A percentile compares a stretch with the other conserved stretches of the same genome.
phyloP scores from a whole-genome alignment of 2,113 vertebrate genomes.

The Gallinago media region DNA sequence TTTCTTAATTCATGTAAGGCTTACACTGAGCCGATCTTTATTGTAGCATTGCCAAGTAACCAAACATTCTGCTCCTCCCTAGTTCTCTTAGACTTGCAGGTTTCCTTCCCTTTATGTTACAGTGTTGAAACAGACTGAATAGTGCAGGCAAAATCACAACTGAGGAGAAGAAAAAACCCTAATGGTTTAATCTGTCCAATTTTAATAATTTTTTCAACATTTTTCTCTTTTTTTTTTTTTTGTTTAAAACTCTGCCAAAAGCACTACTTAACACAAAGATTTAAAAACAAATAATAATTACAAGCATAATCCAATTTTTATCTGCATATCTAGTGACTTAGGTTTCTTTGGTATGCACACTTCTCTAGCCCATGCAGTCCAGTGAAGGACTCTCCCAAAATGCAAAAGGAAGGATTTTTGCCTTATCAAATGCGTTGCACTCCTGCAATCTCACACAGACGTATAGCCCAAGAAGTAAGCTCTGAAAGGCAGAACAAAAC shows the following conservation, averaged over 20 bases:
- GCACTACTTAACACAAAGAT: slow-evolving; percentile 11
- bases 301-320: slow-evolving; percentile 13
- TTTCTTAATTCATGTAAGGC: background rate
- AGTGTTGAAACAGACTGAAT: background rate
- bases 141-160: background rate
- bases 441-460: background rate
- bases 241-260: background rate
- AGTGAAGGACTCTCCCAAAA: background rate
- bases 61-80: background rate
- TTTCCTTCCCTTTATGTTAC: background rate
- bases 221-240: background rate
- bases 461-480: background rate
- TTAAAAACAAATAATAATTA: background rate
- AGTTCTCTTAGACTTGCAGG: background rate
- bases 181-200: background rate
- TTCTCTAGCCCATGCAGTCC: background rate
- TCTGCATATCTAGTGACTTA: slow-evolving; percentile 21
- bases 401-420: background rate
- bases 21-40: background rate
- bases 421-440: background rate
- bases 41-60: background rate
- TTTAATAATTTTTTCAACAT: slow-evolving; percentile 12
- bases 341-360: background rate
- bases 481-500: background rate
- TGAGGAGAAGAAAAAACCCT: background rate